Conservation (phyloP, 2,797 vertebrate species). For the Diplodus sargus region DNA sequence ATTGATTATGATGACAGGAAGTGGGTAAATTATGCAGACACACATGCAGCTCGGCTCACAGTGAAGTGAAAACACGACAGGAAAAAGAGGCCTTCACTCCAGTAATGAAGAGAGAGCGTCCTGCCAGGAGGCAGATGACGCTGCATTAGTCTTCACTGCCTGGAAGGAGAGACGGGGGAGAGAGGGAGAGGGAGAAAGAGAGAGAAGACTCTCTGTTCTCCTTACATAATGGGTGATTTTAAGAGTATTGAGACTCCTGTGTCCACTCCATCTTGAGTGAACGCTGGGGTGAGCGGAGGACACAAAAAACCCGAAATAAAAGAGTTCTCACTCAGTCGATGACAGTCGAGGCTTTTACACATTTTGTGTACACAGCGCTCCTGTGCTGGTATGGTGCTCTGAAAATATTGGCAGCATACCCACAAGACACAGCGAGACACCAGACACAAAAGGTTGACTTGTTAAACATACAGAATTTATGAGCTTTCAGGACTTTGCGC, state of each 20-base stretch:
- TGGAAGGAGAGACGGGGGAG: conserved; percentile 25
- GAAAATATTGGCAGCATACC: conserved; percentile 47
- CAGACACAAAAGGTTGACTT: conserved; percentile 58
- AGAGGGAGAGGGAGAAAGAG: conserved; percentile 17
- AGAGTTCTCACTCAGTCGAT: conserved; percentile 37
- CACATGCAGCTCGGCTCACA: conserved; percentile 1
- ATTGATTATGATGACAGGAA: conserved; percentile 46
- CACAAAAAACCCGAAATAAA: conserved; percentile 39
- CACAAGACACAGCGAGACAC: conserved; percentile 36
- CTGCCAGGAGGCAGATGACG: conserved; percentile 57
- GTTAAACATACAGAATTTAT: conserved; percentile 66
- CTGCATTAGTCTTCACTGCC: conserved; percentile 48
- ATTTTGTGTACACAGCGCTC: conserved; percentile 35
- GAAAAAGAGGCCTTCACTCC: conserved; percentile 33
- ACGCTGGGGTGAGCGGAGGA: conserved; percentile 47
- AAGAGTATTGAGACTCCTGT: conserved; percentile 25
- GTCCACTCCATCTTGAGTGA: conserved; percentile 37
- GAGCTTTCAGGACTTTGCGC: conserved; percentile 57
- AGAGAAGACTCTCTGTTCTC: conserved; percentile 36
- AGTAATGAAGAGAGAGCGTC: conserved; percentile 51
- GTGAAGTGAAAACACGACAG: conserved; percentile 36
- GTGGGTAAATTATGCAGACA: conserved; percentile 19
- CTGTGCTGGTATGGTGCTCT: conserved; percentile 36
- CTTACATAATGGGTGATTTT: conserved; percentile 60
- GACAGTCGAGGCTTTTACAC: conserved; percentile 26